Base-by-base conservation (phyloP, 1,140 invertebrate species). In the Neodiprion fabricii region DNA sequence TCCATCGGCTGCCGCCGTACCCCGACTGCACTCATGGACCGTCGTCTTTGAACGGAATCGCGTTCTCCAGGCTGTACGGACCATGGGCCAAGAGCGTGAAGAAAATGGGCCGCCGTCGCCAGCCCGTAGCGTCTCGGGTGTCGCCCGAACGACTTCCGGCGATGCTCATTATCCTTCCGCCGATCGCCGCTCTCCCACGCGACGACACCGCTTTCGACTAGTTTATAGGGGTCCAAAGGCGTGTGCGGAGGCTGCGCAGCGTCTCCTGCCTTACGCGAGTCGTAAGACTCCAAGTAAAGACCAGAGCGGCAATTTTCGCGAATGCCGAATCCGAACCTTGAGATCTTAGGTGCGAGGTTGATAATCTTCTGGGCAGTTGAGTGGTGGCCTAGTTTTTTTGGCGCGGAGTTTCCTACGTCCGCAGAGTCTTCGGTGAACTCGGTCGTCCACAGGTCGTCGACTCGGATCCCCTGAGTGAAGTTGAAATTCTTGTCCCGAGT, bases 71-170 rank as follows among this genome's bases (percentile, higher is more conserved):
- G 80, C 17, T 84, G 80, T 8, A 90, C 82, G 10, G 82, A 81
- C 88, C 87, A 90, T 9, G 88, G 89, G 9, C 90, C 90, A 47
- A 91, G 81, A 9, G 87, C 89, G 70, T 85, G 78, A 0, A 89
- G 75, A 74, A 91, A 90, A 72, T 89, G 84, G 3, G 89, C 82
- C 12, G 86, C 81, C 0, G 87, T 81, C 3, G 81, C 78, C 1
- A 91, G 76, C 0, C 85, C 89, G 71, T 90, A 90, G 67, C 86
- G 76, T 67, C 90, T 81, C 10, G 80, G 81, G 74, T 89, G 88
- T 71, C 77, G 74, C 72, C 71, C 77, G 61, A 71, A 75, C 47
- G 40, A 67, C 23, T 68, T 74, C 67, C 65, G 61, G 50, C 68
- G 23, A 78, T 71, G 70, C 73, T 21, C 67, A 74, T 67, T 70